Conservation (phyloP, 2,888 invertebrate genomes). For the Leptopilina syphax region DNA sequence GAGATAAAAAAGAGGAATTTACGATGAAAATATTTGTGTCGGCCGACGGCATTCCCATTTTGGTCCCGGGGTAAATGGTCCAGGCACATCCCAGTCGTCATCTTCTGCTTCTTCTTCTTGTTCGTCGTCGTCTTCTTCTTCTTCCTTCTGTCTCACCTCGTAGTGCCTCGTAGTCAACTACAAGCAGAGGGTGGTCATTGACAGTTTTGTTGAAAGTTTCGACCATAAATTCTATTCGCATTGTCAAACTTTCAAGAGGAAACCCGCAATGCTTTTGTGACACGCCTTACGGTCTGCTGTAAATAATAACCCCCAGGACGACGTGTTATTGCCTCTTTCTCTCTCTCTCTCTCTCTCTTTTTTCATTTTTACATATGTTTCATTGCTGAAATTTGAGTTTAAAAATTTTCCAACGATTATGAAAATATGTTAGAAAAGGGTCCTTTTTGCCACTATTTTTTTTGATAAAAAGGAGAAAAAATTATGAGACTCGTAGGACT, state of each 20-base stretch:
- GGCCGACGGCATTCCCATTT: slow-evolving; percentile 43
- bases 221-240: slow-evolving; percentile 73
- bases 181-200: slow-evolving; percentile 64
- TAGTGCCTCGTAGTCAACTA: slow-evolving; percentile 17
- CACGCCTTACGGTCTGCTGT: slow-evolving; percentile 73
- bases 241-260: slow-evolving; percentile 76
- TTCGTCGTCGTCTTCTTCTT: too few relatives aligned
- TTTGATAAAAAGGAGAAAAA: slow-evolving; percentile 6
- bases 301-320: slow-evolving; percentile 69
- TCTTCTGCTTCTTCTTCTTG: too few relatives aligned
- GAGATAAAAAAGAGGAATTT: slow-evolving; percentile 54
- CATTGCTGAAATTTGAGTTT: background rate
- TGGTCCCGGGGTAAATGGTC: slow-evolving; percentile 35
- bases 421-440: background rate
- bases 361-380: slow-evolving; percentile 3
- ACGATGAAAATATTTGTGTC: slow-evolving; percentile 55
- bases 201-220: slow-evolving; percentile 76
- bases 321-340: slow-evolving; percentile 20
- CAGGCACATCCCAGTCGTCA: background rate
- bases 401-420: background rate
- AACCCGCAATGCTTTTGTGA: slow-evolving; percentile 76
- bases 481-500: slow-evolving; percentile 10
- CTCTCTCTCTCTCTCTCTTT: background rate
- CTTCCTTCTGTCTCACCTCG: background rate
- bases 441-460: background rate